Evolutionary conservation across 2,797 vertebrate species (phyloP), one percentile per base, ranked within the genome.

Genomic region (Paratrypauchen microcephalus): DNA sequence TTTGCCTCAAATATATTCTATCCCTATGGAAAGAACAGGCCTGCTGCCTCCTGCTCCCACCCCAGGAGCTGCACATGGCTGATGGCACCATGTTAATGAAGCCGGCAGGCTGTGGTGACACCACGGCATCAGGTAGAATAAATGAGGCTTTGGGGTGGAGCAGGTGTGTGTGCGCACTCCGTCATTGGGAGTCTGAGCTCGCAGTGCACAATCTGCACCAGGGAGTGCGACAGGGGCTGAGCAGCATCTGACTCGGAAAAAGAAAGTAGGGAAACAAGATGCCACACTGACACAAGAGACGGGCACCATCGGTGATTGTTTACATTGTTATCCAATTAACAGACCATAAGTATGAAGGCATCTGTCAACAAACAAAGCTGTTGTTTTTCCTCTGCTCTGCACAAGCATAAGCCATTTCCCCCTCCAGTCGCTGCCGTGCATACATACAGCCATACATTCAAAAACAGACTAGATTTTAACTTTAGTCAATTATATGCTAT

Each of bases 351-450:
- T 91, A 94, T 84, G 91, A 93, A 93, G 95, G 92, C 96, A 97
- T 98, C 96, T 98, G 97, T 98, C 96, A 98, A 98, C 95, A 98
- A 97, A 98, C 96, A 96, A 96, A 97, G 95, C 95, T 97, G 95
- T 94, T 95, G 95, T 95, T 95, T 95, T 96, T 94, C 92, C 96
- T 96, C 94, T 94, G 94, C 96, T 96, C 94, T 94, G 94, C 77
- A 83, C 88, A 89, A 87, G 94, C 77, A 83, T 89, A 89, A 87
- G 86, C 89, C 87, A 88, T 86, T 87, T 84, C 84, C 78, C 86
- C 82, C 83, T 84, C 72, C 56, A 82, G 65, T 76, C 75, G 76
- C 83, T 74, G 80, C 71, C 83, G 84, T 81, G 52, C 85, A 87
- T 86, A 66, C 86, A 30, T 32, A 36, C 69, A 82, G 65, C 28